Evolutionary conservation across 2,113 vertebrate species (phyloP).

Genomic region (Melierax canorus): DNA sequence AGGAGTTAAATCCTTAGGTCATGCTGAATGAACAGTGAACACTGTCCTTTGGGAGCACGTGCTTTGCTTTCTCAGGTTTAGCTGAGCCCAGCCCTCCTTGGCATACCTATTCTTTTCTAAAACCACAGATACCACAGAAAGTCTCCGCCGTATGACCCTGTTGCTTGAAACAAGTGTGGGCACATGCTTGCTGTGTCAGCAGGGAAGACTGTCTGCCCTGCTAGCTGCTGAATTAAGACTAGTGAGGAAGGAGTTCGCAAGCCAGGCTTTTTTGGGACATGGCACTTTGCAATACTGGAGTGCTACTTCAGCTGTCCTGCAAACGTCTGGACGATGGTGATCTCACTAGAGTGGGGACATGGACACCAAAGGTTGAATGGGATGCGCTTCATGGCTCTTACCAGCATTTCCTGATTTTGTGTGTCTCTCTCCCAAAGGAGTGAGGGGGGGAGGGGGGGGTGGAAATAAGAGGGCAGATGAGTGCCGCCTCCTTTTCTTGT

Average conservation of each 20-base stretch:
- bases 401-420: neutral
- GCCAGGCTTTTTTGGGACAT: neutral
- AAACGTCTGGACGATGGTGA: neutral
- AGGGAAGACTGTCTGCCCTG: neutral
- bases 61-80: neutral
- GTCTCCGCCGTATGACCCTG: neutral
- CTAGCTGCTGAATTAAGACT: neutral
- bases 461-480: neutral
- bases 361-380: neutral
- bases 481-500: neutral
- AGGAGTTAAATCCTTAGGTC: neutral
- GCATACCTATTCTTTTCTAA: neutral
- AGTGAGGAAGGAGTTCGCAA: neutral
- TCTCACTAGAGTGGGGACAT: neutral
- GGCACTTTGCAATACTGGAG: neutral
- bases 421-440: neutral
- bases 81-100: neutral
- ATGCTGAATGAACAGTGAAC: neutral
- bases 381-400: fast-evolving
- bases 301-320: neutral
- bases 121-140: neutral
- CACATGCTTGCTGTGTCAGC: neutral
- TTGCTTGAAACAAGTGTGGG: neutral
- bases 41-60: neutral
- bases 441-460: neutral